Evolutionary conservation across 1,140 invertebrate species (phyloP), one percentile per base, ranked within the genome.

Genomic region (Chrysomallon squamiferum): DNA sequence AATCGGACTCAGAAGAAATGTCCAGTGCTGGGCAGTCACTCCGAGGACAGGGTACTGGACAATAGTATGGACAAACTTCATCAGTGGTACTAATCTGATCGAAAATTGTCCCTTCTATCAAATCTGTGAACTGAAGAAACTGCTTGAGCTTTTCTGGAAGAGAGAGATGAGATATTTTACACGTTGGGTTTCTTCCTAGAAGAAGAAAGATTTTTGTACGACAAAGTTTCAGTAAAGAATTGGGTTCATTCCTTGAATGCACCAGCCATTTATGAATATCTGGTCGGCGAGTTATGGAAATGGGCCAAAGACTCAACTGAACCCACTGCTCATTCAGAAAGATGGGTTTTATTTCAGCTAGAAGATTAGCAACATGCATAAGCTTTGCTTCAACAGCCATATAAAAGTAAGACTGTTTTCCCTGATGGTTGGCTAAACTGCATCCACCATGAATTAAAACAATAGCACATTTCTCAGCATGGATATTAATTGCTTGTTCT

Each of bases 401-500:
- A 25, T 66, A 66, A 54, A 83, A 79, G 50, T 79, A 79, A 7
- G 79, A 80, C 13, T 61, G 64, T 47, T 69, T 64, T 32, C 66
- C 65, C 11, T 69, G 63, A 32, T 74, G 73, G 47, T 54, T 63
- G 15, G 22, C 49, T 9, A 82, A n/a, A 29, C 65, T 66, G 63
- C 81, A 83, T 0, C 82, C 82, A 66, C 71, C 75, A 32, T 77
- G 76, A 54, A 82, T 68, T 1, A 84, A 61, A 9, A 78, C 79
- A 56, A 84, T 71, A 33, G 82, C 80, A 73, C 76, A 81, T 49
- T 79, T 68, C 49, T 77, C 72, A 58, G 75, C 75, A 61, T 82
- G 82, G 11, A 82, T 43, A 22, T 71, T 72, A 2, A 84, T 79
- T 30, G 82, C 82, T 52, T 82, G 79, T 32, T 80, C 73, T n/a